Evolutionary conservation across 2,888 invertebrate genomes (phyloP).

Genomic region (Xanthia icteritia): DNA sequence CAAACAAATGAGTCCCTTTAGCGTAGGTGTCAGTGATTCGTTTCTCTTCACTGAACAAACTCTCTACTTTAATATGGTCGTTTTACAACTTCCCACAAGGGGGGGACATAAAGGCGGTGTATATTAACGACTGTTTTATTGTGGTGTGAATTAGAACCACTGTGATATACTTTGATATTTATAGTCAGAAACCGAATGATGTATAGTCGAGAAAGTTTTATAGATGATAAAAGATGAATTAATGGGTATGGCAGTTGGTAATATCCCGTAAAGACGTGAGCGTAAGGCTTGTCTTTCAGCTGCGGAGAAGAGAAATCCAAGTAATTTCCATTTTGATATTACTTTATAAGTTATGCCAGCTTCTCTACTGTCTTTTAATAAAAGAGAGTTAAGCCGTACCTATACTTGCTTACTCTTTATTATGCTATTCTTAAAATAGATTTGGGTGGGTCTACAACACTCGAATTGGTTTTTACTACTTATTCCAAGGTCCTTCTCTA

Average conservation of each 20-base stretch:
- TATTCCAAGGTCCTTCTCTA: not conserved
- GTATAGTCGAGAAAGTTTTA: conserved; percentile 58
- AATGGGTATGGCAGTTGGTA: conserved; percentile 17
- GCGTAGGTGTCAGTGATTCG: conserved; percentile 60
- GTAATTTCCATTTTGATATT: conserved; percentile 29
- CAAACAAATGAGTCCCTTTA: conserved; percentile 52
- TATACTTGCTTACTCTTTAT: not conserved
- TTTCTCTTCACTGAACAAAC: conserved; percentile 62
- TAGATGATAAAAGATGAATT: conserved; percentile 54
- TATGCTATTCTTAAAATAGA: not conserved
- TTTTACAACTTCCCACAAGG: conserved; percentile 74
- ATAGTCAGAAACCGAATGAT: conserved; percentile 58
- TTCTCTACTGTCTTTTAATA: not conserved
- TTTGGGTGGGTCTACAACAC: not conserved
- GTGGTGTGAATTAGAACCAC: conserved; percentile 78
- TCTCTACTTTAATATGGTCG: conserved; percentile 76
- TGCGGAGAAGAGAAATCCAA: conserved; percentile 29
- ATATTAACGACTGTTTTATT: conserved; percentile 77
- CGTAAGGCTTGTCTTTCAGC: conserved; percentile 13
- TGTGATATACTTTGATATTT: conserved; percentile 68
- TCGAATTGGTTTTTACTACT: not conserved
- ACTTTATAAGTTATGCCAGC: not conserved
- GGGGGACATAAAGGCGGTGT: conserved; percentile 50
- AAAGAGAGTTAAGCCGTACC: not conserved
- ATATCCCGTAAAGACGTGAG: conserved; percentile 16